Base-by-base conservation (phyloP, 2,888 invertebrate species). In the Ophion obscuratus region DNA sequence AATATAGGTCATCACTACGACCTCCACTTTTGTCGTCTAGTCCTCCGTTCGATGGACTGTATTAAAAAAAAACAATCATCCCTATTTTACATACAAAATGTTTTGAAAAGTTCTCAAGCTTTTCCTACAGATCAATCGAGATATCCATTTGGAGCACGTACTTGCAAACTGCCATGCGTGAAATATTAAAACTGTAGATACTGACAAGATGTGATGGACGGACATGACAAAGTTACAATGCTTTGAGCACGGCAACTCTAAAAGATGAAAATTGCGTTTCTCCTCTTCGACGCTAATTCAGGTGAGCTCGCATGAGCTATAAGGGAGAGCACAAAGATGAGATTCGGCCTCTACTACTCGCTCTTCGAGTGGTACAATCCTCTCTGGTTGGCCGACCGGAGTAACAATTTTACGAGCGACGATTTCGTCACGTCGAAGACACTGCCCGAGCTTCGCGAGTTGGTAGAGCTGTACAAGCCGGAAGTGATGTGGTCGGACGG, bases 401-500 rank as follows among this genome's bases (percentile, higher is more conserved):
- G 93, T 2, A 95, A 95, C 61, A 95, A 96, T 62, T 97, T 96
- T 89, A 94, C 95, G 6, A 96, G 96, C 2, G 95, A 96, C 47
- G 94, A 95, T 64, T 98, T 97, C 93, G 96, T 97, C 0, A 94
- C 95, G 7, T 94, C 95, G 2, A 98, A 98, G 94, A 95, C 97
- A 20, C 94, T 96, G 88, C 98, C 98, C 0, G 98, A 99, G 94
- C 95, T 99, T 91, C 95, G 96, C 87, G 98, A 98, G 92, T 92
- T 98, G 73, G 95, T 98, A 36, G 93, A 95, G 83, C 94, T 95
- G 83, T 97, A 97, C 90, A 92, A 95, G 83, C 97, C 97, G 0
- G 97, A 98, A 47, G 95, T 99, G 0, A 93, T 99, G n/a, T 99
- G 99, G 99, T 97, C 98, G 0, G 99, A 99, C 94, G 99, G 99